Evolutionary conservation across 2,113 vertebrate genomes (phyloP).

Genomic region (Mus spicilegus): DNA sequence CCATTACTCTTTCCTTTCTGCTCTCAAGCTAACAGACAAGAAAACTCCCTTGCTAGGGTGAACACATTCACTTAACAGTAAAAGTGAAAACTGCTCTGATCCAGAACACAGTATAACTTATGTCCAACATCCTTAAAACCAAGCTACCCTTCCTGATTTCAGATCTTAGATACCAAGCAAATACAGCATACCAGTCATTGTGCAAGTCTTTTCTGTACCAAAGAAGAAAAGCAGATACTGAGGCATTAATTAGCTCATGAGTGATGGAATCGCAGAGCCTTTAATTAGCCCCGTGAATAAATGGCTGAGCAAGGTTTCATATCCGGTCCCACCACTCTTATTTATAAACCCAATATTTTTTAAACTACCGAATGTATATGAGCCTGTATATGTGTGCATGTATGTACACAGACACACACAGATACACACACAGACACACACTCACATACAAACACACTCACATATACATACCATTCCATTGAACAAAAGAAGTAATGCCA

Average conservation of each 20-base stretch:
- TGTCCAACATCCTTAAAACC: background rate
- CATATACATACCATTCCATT: background rate
- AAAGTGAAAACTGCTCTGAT: background rate
- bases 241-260: background rate
- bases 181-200: background rate
- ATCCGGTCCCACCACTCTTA: background rate
- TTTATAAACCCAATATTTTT: conserved; percentile 15
- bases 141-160: conserved; percentile 18
- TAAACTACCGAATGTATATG: background rate
- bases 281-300: background rate
- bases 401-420: background rate
- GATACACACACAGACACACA: background rate
- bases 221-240: background rate
- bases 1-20: background rate
- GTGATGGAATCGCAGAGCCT: background rate
- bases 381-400: background rate
- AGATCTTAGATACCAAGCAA: background rate
- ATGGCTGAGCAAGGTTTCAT: background rate
- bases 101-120: background rate
- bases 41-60: background rate
- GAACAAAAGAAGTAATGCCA: background rate
- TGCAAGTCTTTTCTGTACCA: background rate
- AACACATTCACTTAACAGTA: background rate
- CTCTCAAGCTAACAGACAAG: background rate
- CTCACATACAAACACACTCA: background rate